Conservation (phyloP, 2,113 vertebrate species). For the Mobula hypostoma region DNA sequence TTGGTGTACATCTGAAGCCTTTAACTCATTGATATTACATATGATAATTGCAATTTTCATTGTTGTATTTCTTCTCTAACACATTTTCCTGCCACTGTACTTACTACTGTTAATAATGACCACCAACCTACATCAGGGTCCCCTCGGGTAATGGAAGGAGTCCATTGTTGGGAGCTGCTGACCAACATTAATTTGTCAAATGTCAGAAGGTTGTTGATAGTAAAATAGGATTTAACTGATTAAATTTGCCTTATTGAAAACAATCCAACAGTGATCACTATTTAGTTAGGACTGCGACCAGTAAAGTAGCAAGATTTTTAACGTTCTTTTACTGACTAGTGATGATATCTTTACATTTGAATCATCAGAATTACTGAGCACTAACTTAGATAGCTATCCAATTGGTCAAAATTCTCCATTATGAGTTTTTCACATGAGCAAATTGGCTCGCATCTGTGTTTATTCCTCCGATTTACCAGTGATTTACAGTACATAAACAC, state of each 20-base stretch:
- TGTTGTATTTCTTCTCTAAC: not conserved
- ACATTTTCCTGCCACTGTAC: not conserved
- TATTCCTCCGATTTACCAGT: not conserved
- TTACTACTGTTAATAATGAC: not conserved
- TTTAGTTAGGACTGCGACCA: not conserved
- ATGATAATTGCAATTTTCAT: not conserved
- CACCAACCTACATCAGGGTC: too few relatives aligned
- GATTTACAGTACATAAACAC: conserved; percentile 39
- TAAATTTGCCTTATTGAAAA: not conserved
- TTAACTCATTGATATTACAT: not conserved
- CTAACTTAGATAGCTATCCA: not conserved
- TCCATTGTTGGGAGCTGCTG: too few relatives aligned
- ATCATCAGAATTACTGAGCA: not conserved
- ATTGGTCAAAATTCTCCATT: not conserved
- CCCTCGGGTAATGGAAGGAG: too few relatives aligned
- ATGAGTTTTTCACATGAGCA: conserved; percentile 1
- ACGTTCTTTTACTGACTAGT: too few relatives aligned
- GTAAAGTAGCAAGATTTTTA: not conserved
- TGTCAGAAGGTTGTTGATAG: not conserved
- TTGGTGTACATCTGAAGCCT: conserved; percentile 6
- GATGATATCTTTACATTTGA: not conserved
- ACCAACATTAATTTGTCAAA: not conserved
- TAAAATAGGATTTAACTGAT: not conserved
- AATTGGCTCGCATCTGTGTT: not conserved
- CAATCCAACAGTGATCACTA: not conserved